phyloP scores from a whole-genome alignment of 1,140 invertebrate species.

The Zophobas morio region DNA sequence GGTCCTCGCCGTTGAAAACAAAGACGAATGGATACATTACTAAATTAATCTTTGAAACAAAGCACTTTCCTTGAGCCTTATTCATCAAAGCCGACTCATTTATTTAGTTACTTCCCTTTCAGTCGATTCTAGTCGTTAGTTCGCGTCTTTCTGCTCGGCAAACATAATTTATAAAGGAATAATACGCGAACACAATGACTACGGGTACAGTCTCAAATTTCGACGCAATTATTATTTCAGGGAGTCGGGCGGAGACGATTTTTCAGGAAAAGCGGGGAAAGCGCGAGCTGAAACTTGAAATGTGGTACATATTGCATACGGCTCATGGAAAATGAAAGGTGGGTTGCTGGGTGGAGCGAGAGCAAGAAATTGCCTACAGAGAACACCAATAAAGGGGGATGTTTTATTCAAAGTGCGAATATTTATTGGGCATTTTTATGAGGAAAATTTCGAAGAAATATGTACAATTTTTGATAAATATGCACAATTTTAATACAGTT shows the following conservation, averaged over 20 bases:
- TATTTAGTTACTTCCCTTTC: slow-evolving; percentile 60
- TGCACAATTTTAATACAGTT: too few relatives aligned
- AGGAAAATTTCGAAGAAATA: too few relatives aligned
- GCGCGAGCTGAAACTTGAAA: background rate
- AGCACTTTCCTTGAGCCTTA: slow-evolving; percentile 61
- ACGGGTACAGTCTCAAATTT: slow-evolving; percentile 31
- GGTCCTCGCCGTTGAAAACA: slow-evolving; percentile 54
- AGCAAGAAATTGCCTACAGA: too few relatives aligned
- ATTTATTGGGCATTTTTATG: too few relatives aligned
- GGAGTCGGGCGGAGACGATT: background rate
- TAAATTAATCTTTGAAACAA: slow-evolving; percentile 64
- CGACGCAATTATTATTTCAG: slow-evolving; percentile 18
- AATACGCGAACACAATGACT: slow-evolving; percentile 44
- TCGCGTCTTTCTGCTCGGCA: slow-evolving; percentile 55
- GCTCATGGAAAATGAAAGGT: too few relatives aligned
- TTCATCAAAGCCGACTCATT: slow-evolving; percentile 63
- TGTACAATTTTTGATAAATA: too few relatives aligned
- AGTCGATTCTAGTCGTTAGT: slow-evolving; percentile 58
- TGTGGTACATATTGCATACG: too few relatives aligned
- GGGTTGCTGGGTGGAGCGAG: too few relatives aligned
- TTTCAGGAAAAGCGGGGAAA: background rate
- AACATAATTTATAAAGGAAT: slow-evolving; percentile 59
- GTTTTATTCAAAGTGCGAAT: too few relatives aligned
- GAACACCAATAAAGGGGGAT: too few relatives aligned
- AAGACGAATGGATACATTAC: slow-evolving; percentile 63